Conservation (phyloP, 2,888 invertebrate genomes). For the Diaprepes abbreviatus region DNA sequence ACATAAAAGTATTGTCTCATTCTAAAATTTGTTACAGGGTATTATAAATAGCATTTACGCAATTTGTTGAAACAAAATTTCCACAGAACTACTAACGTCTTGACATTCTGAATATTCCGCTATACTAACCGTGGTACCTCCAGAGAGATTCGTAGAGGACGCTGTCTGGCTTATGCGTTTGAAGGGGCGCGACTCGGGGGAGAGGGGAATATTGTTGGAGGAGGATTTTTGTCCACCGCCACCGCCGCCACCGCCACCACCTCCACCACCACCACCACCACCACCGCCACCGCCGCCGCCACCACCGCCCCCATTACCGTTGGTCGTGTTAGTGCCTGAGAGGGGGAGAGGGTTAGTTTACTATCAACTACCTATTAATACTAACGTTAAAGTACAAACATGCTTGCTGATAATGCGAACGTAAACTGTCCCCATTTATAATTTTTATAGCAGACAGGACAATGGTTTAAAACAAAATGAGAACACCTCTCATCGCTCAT, state of each 20-base stretch:
- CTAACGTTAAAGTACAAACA: too few species aligned
- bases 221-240: slow-evolving; percentile 53
- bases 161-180: slow-evolving; percentile 62
- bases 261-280: slow-evolving; percentile 42
- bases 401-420: too few species aligned
- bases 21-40: too few species aligned
- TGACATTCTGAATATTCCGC: slow-evolving; percentile 13
- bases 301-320: slow-evolving; percentile 58
- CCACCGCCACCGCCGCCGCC: slow-evolving; percentile 52
- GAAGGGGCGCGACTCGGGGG: slow-evolving; percentile 61
- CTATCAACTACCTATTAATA: background rate
- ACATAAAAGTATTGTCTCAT: too few species aligned
- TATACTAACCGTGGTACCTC: slow-evolving; percentile 67
- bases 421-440: too few species aligned
- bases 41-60: too few species aligned
- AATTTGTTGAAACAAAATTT: background rate
- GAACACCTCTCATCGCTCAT: too few species aligned
- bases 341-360: slow-evolving; percentile 35
- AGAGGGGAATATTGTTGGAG: slow-evolving; percentile 24
- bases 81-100: background rate
- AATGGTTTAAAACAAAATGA: too few species aligned
- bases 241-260: slow-evolving; percentile 42
- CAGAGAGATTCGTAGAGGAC: slow-evolving; percentile 62
- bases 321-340: slow-evolving; percentile 55
- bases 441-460: too few species aligned